Evolutionary conservation across 2,888 invertebrate genomes (phyloP).

Genomic region (Pandemis cinnamomeana): DNA sequence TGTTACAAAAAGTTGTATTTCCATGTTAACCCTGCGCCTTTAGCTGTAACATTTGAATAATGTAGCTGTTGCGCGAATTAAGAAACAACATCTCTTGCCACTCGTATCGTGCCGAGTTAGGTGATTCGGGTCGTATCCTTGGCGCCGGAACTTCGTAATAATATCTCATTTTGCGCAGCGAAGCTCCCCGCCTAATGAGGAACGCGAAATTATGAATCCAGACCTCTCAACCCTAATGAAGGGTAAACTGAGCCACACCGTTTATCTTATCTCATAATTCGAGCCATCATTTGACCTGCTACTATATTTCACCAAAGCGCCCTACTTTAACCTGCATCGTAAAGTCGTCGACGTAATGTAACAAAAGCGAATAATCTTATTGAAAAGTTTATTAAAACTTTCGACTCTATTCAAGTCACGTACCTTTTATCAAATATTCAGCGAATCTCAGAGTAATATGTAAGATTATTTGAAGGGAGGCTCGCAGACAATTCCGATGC

Average conservation of each 20-base stretch:
- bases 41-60: slow-evolving; percentile 32
- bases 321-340: slow-evolving; percentile 22
- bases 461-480: slow-evolving; percentile 54
- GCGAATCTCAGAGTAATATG: slow-evolving; percentile 54
- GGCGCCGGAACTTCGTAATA: slow-evolving; percentile 62
- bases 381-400: slow-evolving; percentile 36
- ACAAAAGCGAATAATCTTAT: slow-evolving; percentile 28
- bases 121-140: slow-evolving; percentile 54
- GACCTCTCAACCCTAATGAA: slow-evolving; percentile 60
- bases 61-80: slow-evolving; percentile 29
- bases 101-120: slow-evolving; percentile 30
- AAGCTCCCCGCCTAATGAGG: slow-evolving; percentile 63
- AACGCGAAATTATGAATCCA: slow-evolving; percentile 65
- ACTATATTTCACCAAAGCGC: slow-evolving; percentile 38
- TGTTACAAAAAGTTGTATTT: neutral
- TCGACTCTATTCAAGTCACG: slow-evolving; percentile 51
- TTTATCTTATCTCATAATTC: slow-evolving; percentile 57
- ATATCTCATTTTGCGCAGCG: slow-evolving; percentile 64
- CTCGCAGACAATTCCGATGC: slow-evolving; percentile 46
- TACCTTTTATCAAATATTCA: slow-evolving; percentile 60
- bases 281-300: slow-evolving; percentile 52
- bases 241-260: slow-evolving; percentile 51
- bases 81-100: slow-evolving; percentile 29
- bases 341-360: slow-evolving; percentile 10
- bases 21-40: slow-evolving; percentile 1